Evolutionary conservation across 2,888 invertebrate species (phyloP), one percentile per base, ranked within the genome.

Genomic region (Cybosia mesomella): DNA sequence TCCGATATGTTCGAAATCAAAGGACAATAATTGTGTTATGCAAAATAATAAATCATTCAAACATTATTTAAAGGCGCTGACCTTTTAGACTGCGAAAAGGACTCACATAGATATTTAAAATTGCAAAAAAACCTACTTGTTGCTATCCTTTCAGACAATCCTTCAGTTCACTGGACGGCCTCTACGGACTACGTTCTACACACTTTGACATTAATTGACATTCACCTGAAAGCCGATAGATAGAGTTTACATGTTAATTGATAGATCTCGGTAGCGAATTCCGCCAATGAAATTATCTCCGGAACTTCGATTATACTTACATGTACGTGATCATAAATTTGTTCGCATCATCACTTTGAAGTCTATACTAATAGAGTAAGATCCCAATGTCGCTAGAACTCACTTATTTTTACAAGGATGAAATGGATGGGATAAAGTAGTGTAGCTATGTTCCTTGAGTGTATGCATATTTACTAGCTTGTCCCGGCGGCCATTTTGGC

Each of bases 221-320:
- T 90, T 89, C 86, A 91, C 86, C 89, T 90, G 88, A 89, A 91
- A 89, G 86, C 86, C 87, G 86, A 90, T 89, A 84, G 86, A 90
- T 89, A 84, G 88, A 89, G 89, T 91, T 90, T 84, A 85, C 83
- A 86, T 87, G 87, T 87, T 92, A 92, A 92, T 91, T 93, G 90
- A 92, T 91, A 90, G 88, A 91, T 91, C 88, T 89, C 86, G 87
- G 87, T 86, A 86, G 85, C 76, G 81, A 82, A 84, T 83, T 82
- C 74, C 76, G 71, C 78, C 70, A 73, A 73, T 71, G 70, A 76
- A 81, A 82, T 85, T 82, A 83, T 81, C 62, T 71, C 22, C 61
- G 72, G 75, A 79, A 82, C 75, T 80, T 75, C 55, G 66, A 75
- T 68, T 74, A 68, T 66, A 34, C 64, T 54, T 65, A 74, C 64